phyloP scores from a whole-genome alignment of 2,113 vertebrate genomes.

The Epinephelus cyanopodus region DNA sequence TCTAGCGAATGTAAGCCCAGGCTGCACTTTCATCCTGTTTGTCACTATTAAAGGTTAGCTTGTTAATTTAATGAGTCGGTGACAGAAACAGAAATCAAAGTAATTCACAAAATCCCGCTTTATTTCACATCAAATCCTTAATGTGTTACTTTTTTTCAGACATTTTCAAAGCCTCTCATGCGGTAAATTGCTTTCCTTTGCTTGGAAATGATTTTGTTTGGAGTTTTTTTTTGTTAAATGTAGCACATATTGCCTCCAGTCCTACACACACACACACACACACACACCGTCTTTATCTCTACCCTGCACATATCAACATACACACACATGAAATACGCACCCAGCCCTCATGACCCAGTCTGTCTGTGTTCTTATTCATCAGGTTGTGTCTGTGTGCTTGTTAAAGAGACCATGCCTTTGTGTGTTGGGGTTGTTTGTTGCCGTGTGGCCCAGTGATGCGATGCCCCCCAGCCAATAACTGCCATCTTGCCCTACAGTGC shows the following conservation, averaged over 20 bases:
- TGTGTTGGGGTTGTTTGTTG: conserved; percentile 70
- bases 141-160: conserved; percentile 47
- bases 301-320: conserved; percentile 25
- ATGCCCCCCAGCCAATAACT: conserved; percentile 76
- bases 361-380: conserved; percentile 57
- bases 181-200: conserved; percentile 69
- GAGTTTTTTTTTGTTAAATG: conserved; percentile 38
- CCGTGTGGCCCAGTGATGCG: conserved; percentile 58
- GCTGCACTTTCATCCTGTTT: conserved; percentile 30
- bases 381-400: conserved; percentile 53
- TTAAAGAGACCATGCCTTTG: conserved; percentile 60
- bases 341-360: conserved; percentile 52
- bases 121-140: conserved; percentile 55
- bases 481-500: conserved; percentile 69
- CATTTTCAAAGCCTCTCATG: conserved; percentile 60
- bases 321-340: conserved; percentile 27
- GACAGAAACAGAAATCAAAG: conserved; percentile 58
- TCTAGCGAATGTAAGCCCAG: background rate
- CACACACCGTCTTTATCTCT: conserved; percentile 40
- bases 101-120: conserved; percentile 52
- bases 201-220: conserved; percentile 56
- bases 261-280: conserved; percentile 6
- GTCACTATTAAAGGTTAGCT: conserved; percentile 50
- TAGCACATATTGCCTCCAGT: conserved; percentile 41
- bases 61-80: conserved; percentile 59